Base-by-base conservation (phyloP, 2,888 invertebrate species). In the Lasiommata megera region DNA sequence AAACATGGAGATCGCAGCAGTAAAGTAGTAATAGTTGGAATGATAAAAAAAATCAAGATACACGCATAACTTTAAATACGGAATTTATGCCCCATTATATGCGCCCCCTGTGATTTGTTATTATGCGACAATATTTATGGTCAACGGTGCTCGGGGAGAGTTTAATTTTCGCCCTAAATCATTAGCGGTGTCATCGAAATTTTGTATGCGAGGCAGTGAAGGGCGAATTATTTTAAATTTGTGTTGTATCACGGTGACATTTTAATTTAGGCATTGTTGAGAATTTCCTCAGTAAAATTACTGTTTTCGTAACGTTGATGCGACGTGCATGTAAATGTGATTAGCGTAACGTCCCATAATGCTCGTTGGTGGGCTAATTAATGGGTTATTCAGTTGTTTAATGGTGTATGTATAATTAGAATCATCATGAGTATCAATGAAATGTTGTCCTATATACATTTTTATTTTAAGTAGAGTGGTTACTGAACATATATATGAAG, bases 131-230 rank as follows among this genome's bases (percentile, higher is more conserved):
- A 59, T 60, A 65, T 67, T 61, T 64, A 67, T 58, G 62, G 60
- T 61, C 64, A 60, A 46, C 54, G 63, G 56, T 37, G 58, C 53
- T 58, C 31, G 61, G 65, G 71, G 67, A 70, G 70, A 69, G 73
- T 74, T 74, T 70, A 76, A 77, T 76, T 63, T 58, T 60, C 53
- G 46, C 58, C 61, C 58, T 77, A 79, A 82, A 80, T 80, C 79
- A 80, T 74, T 73, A 72, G 71, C 70, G 73, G 73, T 67, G 65
- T 69, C 71, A 74, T 78, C 69, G 72, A 66, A 71, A 74, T 74
- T 71, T 68, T 60, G 70, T 73, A 65, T 69, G 68, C 69, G 71
- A 63, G 69, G 68, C 69, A 67, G 67, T 57, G 66, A 65, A 70
- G 67, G 71, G 67, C 59, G 65, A 64, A 69, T 68, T 70, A 74